Conservation (phyloP, 2,888 invertebrate genomes). For the Cryptophagus acutangulus region DNA sequence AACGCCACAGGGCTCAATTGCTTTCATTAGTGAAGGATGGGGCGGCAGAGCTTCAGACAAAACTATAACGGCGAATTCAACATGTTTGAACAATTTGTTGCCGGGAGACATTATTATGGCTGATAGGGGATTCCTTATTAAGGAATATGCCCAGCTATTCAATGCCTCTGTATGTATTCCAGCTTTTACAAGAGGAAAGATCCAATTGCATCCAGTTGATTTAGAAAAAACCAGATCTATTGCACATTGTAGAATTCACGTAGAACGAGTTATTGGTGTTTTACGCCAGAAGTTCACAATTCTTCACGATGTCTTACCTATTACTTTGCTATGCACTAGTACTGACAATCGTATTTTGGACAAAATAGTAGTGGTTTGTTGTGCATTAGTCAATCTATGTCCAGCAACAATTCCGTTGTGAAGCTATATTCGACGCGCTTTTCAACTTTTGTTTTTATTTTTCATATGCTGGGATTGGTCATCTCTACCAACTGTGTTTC, state of each 20-base stretch:
- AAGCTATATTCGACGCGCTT: no score
- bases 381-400: conserved; percentile 15
- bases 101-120: not conserved
- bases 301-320: conserved; percentile 11
- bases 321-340: conserved; percentile 9
- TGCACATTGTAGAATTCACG: conserved; percentile 7
- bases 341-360: conserved; percentile 10
- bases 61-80: not conserved
- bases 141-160: conserved; percentile 3
- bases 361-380: conserved; percentile 19
- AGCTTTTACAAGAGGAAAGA: conserved; percentile 12
- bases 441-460: no score
- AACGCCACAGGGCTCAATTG: no score
- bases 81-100: conserved; percentile 5
- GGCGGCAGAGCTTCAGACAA: not conserved
- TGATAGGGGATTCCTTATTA: conserved; percentile 12
- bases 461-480: no score
- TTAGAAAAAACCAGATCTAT: conserved; percentile 6
- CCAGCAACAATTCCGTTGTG: conserved; percentile 13
- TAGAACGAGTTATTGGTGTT: conserved; percentile 12
- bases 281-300: conserved; percentile 16
- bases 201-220: conserved; percentile 5
- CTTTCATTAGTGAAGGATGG: not conserved
- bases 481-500: no score
- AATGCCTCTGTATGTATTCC: conserved; percentile 8